Conservation (phyloP, 2,888 invertebrate genomes). For the Diarsia brunnea region DNA sequence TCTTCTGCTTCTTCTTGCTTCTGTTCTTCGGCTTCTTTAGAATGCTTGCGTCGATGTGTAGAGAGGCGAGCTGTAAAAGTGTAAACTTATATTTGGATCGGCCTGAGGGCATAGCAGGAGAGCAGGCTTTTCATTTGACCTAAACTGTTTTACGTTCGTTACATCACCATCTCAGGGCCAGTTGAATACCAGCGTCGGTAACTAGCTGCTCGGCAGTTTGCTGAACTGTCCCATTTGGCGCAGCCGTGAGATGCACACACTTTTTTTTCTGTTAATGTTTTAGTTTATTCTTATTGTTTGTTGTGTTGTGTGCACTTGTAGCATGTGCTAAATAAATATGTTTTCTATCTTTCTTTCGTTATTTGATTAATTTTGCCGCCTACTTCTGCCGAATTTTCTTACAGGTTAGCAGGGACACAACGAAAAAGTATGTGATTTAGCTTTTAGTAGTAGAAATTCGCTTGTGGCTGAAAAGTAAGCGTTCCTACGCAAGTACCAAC, state of each 20-base stretch:
- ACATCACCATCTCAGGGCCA: no score
- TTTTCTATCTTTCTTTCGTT: no score
- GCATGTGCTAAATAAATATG: no score
- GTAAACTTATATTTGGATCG: not conserved
- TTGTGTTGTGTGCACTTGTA: no score
- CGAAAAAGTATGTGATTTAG: no score
- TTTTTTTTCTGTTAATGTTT: no score
- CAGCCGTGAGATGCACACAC: no score
- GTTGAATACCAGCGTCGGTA: no score
- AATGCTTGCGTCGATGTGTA: not conserved
- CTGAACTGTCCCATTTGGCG: no score
- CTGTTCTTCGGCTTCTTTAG: slow-evolving; percentile 1
- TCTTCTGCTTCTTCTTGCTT: slow-evolving; percentile 64
- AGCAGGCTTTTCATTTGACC: not conserved
- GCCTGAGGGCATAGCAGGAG: not conserved
- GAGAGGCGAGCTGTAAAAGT: not conserved
- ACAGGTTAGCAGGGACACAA: not conserved
- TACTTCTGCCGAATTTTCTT: not conserved
- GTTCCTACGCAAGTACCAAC: not conserved
- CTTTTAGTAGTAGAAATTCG: not conserved
- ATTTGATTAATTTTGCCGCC: not conserved
- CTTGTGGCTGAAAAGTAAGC: not conserved
- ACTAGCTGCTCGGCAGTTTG: no score
- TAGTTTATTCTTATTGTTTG: no score
- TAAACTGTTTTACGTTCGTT: no score